Conservation (phyloP, 2,113 vertebrate genomes). For the Solea senegalensis region DNA sequence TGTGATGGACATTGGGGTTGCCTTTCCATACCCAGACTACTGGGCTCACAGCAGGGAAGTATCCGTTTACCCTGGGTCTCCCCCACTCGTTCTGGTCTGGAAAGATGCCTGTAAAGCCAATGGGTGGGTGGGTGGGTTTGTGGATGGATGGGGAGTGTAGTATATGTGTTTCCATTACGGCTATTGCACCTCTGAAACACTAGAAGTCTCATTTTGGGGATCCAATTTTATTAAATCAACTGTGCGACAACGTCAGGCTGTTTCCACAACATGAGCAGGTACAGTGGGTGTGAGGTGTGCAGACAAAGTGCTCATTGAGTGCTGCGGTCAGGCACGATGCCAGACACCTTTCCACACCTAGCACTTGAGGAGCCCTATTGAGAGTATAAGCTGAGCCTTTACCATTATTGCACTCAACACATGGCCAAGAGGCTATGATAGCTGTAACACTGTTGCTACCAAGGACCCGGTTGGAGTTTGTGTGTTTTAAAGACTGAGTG, state of each 20-base stretch:
- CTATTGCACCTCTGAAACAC: conserved; percentile 78
- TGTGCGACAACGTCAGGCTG: conserved; percentile 76
- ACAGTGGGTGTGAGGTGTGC: conserved; percentile 69
- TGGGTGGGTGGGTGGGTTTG: conserved; percentile 6
- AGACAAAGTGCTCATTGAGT: conserved; percentile 88
- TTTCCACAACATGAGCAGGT: conserved; percentile 83
- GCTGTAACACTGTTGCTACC: conserved; percentile 61
- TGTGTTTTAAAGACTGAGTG: conserved; percentile 55
- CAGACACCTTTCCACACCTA: conserved; percentile 86
- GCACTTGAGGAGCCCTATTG: conserved; percentile 78
- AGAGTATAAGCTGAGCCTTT: conserved; percentile 67
- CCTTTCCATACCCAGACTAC: conserved; percentile 55
- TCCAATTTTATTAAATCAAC: conserved; percentile 88
- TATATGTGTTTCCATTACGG: conserved; percentile 83
- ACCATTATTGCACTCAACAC: conserved; percentile 76
- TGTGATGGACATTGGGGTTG: conserved; percentile 49
- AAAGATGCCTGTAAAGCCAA: conserved; percentile 65
- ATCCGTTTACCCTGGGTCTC: conserved; percentile 66
- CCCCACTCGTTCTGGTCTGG: conserved; percentile 71
- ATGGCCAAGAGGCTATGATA: conserved; percentile 63
- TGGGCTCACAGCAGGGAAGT: conserved; percentile 66
- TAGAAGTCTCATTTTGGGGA: conserved; percentile 79
- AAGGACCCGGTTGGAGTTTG: conserved; percentile 25
- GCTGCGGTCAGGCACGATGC: conserved; percentile 79
- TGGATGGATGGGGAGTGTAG: background rate